Base-by-base conservation (phyloP, 2,888 invertebrate species). In the Malacosoma neustria region DNA sequence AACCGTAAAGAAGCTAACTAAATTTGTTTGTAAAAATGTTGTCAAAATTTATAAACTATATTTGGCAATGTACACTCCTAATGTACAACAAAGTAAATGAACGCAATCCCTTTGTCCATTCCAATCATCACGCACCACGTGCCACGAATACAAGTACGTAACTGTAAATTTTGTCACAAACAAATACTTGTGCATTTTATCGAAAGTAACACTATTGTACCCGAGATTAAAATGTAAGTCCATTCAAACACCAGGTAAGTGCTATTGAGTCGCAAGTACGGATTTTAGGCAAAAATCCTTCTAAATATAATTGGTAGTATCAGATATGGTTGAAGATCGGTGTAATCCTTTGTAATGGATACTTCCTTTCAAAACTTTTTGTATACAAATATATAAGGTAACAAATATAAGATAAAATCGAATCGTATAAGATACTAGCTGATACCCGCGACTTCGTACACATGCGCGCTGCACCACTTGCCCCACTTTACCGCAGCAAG, bases 121-220 rank as follows among this genome's bases (percentile, higher is more conserved):
- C 34, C 54, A 41, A 34, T 59, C 60, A 57, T 60, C 51, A 68
- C 71, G 79, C 72, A 57, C 58, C 62, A 64, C 47, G 51, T 55
- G 38, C 37, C 57, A 53, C 56, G 53, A 58, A 57, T 51, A 53
- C 72, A 55, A 54, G 49, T 35, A 40, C 30, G 41, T 81, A 82
- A 84, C 82, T 74, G 84, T 84, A 80, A 66, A 72, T 66, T 63
- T 60, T 62, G 65, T 72, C 68, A 61, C 73, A 64, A 68, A 73
- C 71, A 71, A 72, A 72, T 63, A 66, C 61, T 65, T 60, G 52
- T 48, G 54, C 58, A 61, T 66, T 22, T 69, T 72, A 73, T 71
- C 58, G 56, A 62, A 61, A 57, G 61, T 64, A 60, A 61, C 61
- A 51, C 72, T 44, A 70, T 82, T 82, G 81, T 84, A 46, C 46